These are phyloP conservation scores for Syritta pipiens DNA, from an alignment of 2,888 invertebrate species.

Conservation along the genomic window DNA sequence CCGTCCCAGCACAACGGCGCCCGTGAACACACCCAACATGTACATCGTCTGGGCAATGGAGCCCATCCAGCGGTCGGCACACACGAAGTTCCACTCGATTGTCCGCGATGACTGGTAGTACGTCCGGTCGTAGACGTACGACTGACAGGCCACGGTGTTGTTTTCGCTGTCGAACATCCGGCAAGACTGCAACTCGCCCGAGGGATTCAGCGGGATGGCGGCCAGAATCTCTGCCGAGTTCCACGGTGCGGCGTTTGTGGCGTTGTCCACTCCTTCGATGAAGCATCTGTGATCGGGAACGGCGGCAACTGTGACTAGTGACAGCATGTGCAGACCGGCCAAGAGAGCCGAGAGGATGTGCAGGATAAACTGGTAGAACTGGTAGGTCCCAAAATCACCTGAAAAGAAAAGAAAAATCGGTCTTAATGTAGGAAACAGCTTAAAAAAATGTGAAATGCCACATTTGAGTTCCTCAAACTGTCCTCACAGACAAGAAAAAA, in stretches of 20 bases:
- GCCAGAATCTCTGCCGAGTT: slow-evolving; percentile 81
- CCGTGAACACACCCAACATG: slow-evolving; percentile 91
- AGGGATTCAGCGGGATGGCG: slow-evolving; percentile 82
- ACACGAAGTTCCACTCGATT: slow-evolving; percentile 92
- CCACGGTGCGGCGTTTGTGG: slow-evolving; percentile 80
- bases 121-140: slow-evolving; percentile 87
- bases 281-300: slow-evolving; percentile 86
- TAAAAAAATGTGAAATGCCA: not conserved
- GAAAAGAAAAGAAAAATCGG: slow-evolving; percentile 73
- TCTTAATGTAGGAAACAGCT: too few species aligned
- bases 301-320: slow-evolving; percentile 89
- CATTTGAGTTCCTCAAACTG: not conserved
- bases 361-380: slow-evolving; percentile 87
- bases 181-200: slow-evolving; percentile 84
- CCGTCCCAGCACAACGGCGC: slow-evolving; percentile 88
- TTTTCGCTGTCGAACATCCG: slow-evolving; percentile 80
- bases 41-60: slow-evolving; percentile 86
- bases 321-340: slow-evolving; percentile 89
- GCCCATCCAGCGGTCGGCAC: slow-evolving; percentile 89
- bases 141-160: slow-evolving; percentile 78
- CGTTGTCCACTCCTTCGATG: slow-evolving; percentile 81
- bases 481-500: too few species aligned
- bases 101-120: slow-evolving; percentile 87
- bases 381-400: slow-evolving; percentile 92
- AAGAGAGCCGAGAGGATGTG: slow-evolving; percentile 88